Evolutionary conservation across 2,888 invertebrate species (phyloP).

Genomic region (Leptopilina syphax): DNA sequence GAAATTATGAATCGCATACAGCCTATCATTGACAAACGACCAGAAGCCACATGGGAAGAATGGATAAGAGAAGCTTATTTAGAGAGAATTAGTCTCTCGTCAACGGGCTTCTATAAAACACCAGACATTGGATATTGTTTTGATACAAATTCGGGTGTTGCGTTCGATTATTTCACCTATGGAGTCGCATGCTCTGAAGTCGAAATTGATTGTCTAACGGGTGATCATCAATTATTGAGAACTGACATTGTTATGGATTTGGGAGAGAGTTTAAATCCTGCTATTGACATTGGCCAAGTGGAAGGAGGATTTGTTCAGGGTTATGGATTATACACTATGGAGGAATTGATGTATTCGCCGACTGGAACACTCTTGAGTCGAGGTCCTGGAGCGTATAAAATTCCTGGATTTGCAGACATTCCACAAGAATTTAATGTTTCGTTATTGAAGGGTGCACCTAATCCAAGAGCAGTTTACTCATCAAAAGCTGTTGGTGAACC

Average conservation of each 20-base stretch:
- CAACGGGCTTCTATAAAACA: slow-evolving; percentile 89
- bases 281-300: slow-evolving; percentile 97
- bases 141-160: slow-evolving; percentile 83
- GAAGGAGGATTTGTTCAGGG: slow-evolving; percentile 98
- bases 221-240: slow-evolving; percentile 92
- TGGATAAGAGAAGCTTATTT: slow-evolving; percentile 89
- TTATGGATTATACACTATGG: slow-evolving; percentile 93
- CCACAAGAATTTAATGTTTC: slow-evolving; percentile 95
- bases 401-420: slow-evolving; percentile 95
- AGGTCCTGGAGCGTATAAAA: slow-evolving; percentile 96
- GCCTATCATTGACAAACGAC: slow-evolving; percentile 86
- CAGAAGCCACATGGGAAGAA: slow-evolving; percentile 89
- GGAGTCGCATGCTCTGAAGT: slow-evolving; percentile 93
- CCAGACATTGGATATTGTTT: slow-evolving; percentile 86
- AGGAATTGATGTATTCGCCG: slow-evolving; percentile 92
- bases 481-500: slow-evolving; percentile 99
- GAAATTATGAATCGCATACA: slow-evolving; percentile 85
- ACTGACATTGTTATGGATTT: slow-evolving; percentile 98
- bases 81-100: slow-evolving; percentile 87
- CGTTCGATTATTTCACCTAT: slow-evolving; percentile 91
- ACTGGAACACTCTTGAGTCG: slow-evolving; percentile 88
- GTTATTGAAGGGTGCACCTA: slow-evolving; percentile 92
- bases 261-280: slow-evolving; percentile 96
- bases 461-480: slow-evolving; percentile 94
- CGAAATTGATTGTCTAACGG: slow-evolving; percentile 95